These are phyloP conservation scores for Bambusicola thoracicus DNA, from an alignment of 2,113 vertebrate genomes.

Conservation along the genomic window DNA sequence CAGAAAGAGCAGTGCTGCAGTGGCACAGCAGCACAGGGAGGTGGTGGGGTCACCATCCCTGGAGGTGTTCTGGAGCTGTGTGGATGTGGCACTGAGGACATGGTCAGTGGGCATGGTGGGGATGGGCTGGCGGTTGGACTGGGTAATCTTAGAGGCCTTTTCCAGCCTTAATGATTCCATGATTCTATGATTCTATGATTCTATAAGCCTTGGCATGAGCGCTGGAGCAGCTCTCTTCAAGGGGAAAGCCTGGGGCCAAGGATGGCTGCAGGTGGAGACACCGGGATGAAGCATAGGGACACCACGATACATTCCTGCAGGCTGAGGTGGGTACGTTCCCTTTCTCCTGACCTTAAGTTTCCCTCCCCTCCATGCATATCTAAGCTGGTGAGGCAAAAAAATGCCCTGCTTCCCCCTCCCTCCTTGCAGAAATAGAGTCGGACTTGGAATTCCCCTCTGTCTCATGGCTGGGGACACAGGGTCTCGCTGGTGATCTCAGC, in stretches of 20 bases:
- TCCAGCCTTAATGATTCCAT: too few relatives aligned
- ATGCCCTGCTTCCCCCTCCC: neutral
- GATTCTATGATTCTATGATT: too few relatives aligned
- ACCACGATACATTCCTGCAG: neutral
- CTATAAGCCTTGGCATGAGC: neutral
- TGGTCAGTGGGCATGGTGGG: too few relatives aligned
- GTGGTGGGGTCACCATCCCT: too few relatives aligned
- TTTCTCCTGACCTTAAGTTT: neutral
- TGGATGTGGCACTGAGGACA: too few relatives aligned
- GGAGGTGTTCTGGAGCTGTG: too few relatives aligned
- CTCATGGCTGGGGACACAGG: constrained; percentile 65
- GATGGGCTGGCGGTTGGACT: too few relatives aligned
- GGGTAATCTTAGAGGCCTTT: too few relatives aligned
- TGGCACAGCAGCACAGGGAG: too few relatives aligned
- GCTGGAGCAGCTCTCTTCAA: neutral
- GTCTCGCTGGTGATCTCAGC: constrained; percentile 79
- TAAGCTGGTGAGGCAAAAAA: neutral
- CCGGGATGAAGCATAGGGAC: too few relatives aligned
- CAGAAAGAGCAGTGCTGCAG: too few relatives aligned
- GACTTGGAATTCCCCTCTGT: constrained; percentile 78
- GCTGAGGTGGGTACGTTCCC: neutral
- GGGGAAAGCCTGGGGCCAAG: neutral
- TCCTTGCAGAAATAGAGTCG: constrained; percentile 4
- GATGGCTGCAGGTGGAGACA: neutral
- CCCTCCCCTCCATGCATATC: neutral